Conservation (phyloP, 2,113 vertebrate genomes). For the Hemiprocne comata region DNA sequence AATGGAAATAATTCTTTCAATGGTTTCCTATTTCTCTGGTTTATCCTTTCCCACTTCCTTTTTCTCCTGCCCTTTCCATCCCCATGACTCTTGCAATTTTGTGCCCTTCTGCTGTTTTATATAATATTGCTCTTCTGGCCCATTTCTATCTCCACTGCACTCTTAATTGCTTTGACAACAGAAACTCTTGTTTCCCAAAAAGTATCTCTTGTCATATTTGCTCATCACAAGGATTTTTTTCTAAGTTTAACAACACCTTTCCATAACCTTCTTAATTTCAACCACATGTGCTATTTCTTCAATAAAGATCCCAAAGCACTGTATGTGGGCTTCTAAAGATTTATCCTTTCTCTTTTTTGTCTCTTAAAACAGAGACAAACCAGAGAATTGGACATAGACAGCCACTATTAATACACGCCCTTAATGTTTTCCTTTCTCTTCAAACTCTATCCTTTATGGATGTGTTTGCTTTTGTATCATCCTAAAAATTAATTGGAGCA, state of each 20-base stretch:
- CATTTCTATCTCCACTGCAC: background rate
- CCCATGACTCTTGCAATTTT: background rate
- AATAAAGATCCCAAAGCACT: background rate
- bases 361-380: background rate
- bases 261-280: background rate
- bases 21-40: background rate
- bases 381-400: background rate
- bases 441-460: background rate
- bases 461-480: background rate
- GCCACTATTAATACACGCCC: background rate
- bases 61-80: background rate
- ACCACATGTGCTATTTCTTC: background rate
- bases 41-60: background rate
- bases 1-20: background rate
- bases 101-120: background rate
- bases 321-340: background rate
- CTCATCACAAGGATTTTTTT: background rate
- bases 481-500: background rate
- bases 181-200: background rate
- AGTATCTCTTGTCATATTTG: background rate
- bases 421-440: background rate
- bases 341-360: background rate
- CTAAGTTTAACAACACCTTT: background rate
- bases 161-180: background rate
- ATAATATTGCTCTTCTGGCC: background rate